Percentiles rank a stretch among this genome's conserved stretches.
phyloP scores from a whole-genome alignment of 1,140 invertebrate species.

The Theocolax elegans region DNA sequence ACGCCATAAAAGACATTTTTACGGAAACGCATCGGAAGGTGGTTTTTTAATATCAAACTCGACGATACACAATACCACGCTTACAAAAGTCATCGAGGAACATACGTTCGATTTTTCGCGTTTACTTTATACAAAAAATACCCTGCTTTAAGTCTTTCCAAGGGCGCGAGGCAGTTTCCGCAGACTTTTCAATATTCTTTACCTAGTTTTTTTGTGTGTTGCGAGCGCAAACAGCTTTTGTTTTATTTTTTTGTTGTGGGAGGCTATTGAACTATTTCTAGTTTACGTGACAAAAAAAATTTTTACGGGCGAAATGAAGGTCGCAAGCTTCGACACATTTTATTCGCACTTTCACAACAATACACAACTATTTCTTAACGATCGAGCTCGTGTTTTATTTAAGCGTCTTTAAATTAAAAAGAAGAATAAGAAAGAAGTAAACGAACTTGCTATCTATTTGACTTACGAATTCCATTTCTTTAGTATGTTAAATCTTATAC shows the following conservation, averaged over 20 bases:
- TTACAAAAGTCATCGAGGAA: too few relatives aligned
- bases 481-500: constrained; percentile 18
- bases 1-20: constrained; percentile 18
- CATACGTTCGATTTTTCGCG: background rate
- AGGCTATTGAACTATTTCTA: constrained; percentile 2
- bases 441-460: background rate
- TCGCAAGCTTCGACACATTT: background rate
- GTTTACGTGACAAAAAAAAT: background rate
- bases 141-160: constrained; percentile 54
- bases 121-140: constrained; percentile 45
- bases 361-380: constrained; percentile 2
- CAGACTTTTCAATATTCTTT: background rate
- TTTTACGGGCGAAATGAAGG: background rate
- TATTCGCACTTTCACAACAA: background rate
- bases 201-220: constrained; percentile 14
- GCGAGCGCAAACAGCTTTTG: background rate
- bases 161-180: constrained; percentile 41
- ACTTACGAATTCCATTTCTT: constrained; percentile 18
- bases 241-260: constrained; percentile 7
- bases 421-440: too few relatives aligned
- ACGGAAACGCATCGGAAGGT: background rate
- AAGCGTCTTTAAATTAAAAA: background rate
- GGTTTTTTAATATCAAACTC: too few relatives aligned
- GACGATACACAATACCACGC: too few relatives aligned
- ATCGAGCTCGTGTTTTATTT: constrained; percentile 12